Evolutionary conservation across 2,113 vertebrate genomes (phyloP), one percentile per base, ranked within the genome.

Genomic region (Thymallus thymallus): DNA sequence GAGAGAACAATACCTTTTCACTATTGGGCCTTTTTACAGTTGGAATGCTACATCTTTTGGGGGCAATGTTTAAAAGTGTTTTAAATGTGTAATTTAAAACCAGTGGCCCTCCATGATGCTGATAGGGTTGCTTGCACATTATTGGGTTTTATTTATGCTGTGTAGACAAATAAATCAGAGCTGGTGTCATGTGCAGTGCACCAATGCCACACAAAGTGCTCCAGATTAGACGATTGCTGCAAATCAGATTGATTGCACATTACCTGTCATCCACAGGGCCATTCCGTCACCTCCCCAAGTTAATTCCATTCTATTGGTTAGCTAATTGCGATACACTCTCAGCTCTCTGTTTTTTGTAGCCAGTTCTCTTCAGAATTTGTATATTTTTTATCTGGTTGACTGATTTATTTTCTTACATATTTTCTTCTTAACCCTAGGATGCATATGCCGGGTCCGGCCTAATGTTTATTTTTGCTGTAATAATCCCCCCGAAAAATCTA

Each of bases 101-200:
- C 77, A 77, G 82, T 16, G 41, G 72, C 80, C 75, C 80, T 89
- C 80, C 71, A 76, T 87, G 84, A 84, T 70, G 30, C 51, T 61
- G 72, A 81, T 75, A 73, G 78, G 48, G 68, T 45, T 60, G 56
- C 76, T 29, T 48, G 65, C 75, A 76, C 74, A 81, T 87, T 74
- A 83, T 85, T 86, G 80, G 76, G 10, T 13, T 9, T 81, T 85
- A 87, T 91, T 90, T 90, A 91, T 82, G 80, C 75, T 20, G 68
- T 62, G 30, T 29, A 22, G 61, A 62, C 77, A 67, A 73, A 81
- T 85, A 80, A 80, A 90, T 90, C 86, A 68, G 30, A 68, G 35
- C 7, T 77, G 55, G 80, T 81, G 74, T 82, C 69, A 76, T 13
- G 66, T 76, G 79, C 79, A 83, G 76, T 35, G 80, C 76, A 71